Conservation (phyloP, 1,140 invertebrate species). For the Drosophila athabasca region DNA sequence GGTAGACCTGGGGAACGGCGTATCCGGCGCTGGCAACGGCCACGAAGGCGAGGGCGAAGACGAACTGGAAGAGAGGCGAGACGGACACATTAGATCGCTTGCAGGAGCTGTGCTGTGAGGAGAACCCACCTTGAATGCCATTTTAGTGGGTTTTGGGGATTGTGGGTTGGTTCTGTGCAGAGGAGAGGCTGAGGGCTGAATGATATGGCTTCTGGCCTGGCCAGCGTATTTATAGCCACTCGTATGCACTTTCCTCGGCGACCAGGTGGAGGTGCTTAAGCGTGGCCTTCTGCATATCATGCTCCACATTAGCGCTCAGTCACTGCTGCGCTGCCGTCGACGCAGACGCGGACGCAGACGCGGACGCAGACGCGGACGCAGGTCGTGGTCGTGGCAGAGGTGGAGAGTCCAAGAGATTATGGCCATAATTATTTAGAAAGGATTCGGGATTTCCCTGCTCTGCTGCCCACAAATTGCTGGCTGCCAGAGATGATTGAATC, state of each 20-base stretch:
- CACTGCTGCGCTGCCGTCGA: slow-evolving; percentile 38
- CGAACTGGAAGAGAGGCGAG: slow-evolving; percentile 56
- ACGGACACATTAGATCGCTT: slow-evolving; percentile 13
- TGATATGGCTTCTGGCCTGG: slow-evolving; percentile 64
- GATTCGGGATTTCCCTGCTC: slow-evolving; percentile 65
- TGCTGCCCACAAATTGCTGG: slow-evolving; percentile 16
- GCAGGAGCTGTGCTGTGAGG: neutral
- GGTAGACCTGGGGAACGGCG: slow-evolving; percentile 57
- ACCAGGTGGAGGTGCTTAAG: slow-evolving; percentile 59
- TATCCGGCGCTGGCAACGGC: slow-evolving; percentile 73
- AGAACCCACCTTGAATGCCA: slow-evolving; percentile 78
- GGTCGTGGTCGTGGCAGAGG: slow-evolving; percentile 9
- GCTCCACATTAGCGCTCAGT: slow-evolving; percentile 74
- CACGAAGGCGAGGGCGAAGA: slow-evolving; percentile 73
- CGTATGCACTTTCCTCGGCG: slow-evolving; percentile 52
- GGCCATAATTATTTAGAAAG: slow-evolving; percentile 73
- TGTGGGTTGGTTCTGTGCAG: slow-evolving; percentile 66
- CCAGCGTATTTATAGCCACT: slow-evolving; percentile 62
- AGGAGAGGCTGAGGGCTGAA: slow-evolving; percentile 61
- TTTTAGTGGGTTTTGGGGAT: slow-evolving; percentile 42
- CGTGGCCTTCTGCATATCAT: slow-evolving; percentile 79
- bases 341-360: neutral
- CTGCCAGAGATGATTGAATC: slow-evolving; percentile 38
- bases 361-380: neutral
- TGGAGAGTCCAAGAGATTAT: slow-evolving; percentile 42